These are phyloP conservation scores for Eustalomyia histrio DNA, from an alignment of 2,888 invertebrate species.

Conservation along the genomic window DNA sequence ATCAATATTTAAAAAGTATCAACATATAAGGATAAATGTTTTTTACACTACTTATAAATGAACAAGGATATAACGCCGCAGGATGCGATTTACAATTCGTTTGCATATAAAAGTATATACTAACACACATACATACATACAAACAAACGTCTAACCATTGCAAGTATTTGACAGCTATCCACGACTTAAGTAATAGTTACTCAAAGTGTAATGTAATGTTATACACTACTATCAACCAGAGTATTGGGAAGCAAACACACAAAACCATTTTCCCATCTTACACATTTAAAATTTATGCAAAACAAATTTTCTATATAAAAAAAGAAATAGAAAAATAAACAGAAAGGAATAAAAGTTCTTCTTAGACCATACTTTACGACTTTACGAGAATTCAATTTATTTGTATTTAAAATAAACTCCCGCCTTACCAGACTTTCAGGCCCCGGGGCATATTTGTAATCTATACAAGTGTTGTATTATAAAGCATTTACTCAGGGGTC, in stretches of 20 bases:
- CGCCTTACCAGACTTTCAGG: constrained; percentile 56
- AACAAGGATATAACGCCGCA: constrained; percentile 44
- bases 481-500: constrained; percentile 42
- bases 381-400: constrained; percentile 58
- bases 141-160: neutral
- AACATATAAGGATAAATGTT: constrained; percentile 30
- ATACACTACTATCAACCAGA: constrained; percentile 18
- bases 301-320: constrained; percentile 29
- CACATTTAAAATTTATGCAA: constrained; percentile 19
- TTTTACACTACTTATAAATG: constrained; percentile 19
- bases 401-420: constrained; percentile 38
- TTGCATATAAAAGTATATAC: constrained; percentile 39
- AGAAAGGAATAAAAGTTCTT: neutral
- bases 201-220: constrained; percentile 45
- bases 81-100: constrained; percentile 28
- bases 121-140: neutral
- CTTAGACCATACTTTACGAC: neutral
- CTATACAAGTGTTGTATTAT: constrained; percentile 40
- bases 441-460: constrained; percentile 51
- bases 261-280: neutral
- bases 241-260: neutral
- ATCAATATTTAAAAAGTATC: constrained; percentile 39
- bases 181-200: constrained; percentile 55
- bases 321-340: constrained; percentile 10
- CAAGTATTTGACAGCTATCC: constrained; percentile 59